Percentiles rank a stretch among this genome's conserved stretches.
These are phyloP conservation scores for Laspeyria flexula DNA, from an alignment of 2,888 invertebrate species.

Conservation along the genomic window DNA sequence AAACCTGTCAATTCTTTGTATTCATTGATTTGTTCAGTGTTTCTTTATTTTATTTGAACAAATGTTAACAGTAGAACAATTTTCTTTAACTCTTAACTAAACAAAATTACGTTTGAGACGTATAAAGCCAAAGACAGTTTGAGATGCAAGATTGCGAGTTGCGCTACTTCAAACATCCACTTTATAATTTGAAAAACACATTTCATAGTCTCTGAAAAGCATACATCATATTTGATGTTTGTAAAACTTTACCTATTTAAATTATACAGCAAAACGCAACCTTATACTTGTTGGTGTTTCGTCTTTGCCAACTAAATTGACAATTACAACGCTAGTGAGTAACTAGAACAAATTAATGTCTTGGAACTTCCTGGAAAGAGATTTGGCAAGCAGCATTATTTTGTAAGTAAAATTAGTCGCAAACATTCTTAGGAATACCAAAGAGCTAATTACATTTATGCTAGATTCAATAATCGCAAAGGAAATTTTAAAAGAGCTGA, in stretches of 20 bases:
- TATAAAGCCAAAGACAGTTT: constrained; percentile 7
- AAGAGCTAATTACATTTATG: too few relatives aligned
- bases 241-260: background rate
- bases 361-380: too few relatives aligned
- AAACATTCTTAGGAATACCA: too few relatives aligned
- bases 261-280: background rate
- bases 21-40: constrained; percentile 7
- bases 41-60: constrained; percentile 1
- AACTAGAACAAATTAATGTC: too few relatives aligned
- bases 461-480: too few relatives aligned
- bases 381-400: too few relatives aligned
- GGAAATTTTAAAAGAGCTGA: too few relatives aligned
- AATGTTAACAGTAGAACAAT: constrained; percentile 3
- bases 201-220: background rate
- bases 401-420: too few relatives aligned
- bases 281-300: background rate
- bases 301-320: background rate
- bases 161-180: constrained; percentile 1
- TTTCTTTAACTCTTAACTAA: constrained; percentile 4
- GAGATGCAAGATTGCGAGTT: constrained; percentile 3
- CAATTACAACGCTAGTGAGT: background rate
- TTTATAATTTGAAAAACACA: constrained; percentile 7
- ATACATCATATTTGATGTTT: background rate
- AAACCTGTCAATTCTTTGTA: constrained; percentile 5
- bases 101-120: background rate